phyloP scores from a whole-genome alignment of 1,140 invertebrate genomes.

The Brachionus sp. region DNA sequence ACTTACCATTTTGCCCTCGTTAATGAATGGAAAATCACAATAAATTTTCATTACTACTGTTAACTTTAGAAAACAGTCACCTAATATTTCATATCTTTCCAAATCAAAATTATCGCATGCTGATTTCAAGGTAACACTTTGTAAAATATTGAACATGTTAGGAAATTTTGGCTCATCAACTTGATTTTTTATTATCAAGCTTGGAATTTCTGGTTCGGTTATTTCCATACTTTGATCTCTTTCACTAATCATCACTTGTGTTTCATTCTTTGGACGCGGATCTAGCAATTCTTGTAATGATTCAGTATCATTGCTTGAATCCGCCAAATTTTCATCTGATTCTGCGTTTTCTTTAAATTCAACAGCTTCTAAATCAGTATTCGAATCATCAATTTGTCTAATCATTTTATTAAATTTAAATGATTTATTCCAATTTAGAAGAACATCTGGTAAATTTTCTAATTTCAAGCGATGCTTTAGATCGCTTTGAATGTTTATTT shows the following conservation, averaged over 20 bases:
- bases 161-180: neutral
- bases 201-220: neutral
- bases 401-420: constrained; percentile 20
- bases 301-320: neutral
- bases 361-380: neutral
- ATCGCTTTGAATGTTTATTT: neutral
- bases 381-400: neutral
- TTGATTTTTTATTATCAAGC: neutral
- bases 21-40: constrained; percentile 87
- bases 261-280: neutral
- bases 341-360: too few relatives aligned
- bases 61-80: constrained; percentile 97
- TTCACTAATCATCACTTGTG: neutral
- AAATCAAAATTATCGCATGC: constrained; percentile 98
- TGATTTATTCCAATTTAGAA: neutral
- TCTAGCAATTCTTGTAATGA: neutral
- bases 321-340: neutral
- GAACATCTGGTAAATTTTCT: neutral
- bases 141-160: constrained; percentile 64
- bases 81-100: constrained; percentile 94
- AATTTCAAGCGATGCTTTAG: neutral
- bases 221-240: neutral
- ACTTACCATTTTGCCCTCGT: constrained; percentile 95
- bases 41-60: constrained; percentile 96
- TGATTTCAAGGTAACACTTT: constrained; percentile 97